A percentile compares a stretch with the other conserved stretches of the same genome.
Conservation (phyloP, 2,797 vertebrate species). For the Manis crassicaudata region DNA sequence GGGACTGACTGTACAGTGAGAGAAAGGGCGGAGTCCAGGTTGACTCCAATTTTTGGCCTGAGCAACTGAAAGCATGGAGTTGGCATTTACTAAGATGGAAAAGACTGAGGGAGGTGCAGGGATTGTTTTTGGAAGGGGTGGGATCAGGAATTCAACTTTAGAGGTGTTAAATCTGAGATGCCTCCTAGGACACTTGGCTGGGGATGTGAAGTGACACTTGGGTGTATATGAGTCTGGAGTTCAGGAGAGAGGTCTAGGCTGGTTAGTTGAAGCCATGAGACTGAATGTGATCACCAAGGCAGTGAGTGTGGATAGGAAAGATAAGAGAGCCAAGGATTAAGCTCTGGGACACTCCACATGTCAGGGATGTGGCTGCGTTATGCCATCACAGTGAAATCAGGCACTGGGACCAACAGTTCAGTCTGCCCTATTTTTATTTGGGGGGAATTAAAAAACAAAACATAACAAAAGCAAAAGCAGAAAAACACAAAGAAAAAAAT, state of each 20-base stretch:
- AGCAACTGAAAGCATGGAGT: neutral
- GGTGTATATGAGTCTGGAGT: neutral
- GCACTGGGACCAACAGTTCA: neutral
- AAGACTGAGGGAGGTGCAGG: neutral
- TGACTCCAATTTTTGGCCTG: neutral
- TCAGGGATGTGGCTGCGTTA: neutral
- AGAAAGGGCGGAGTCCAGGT: neutral
- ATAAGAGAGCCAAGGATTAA: neutral
- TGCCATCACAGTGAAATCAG: neutral
- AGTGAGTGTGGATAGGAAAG: neutral
- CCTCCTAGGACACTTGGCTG: neutral
- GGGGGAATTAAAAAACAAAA: neutral
- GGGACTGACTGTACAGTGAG: neutral
- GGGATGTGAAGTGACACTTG: neutral
- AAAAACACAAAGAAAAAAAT: neutral
- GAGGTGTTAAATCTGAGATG: constrained; percentile 35
- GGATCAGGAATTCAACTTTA: constrained; percentile 31
- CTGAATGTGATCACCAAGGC: neutral
- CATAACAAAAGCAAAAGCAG: neutral
- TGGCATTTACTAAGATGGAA: neutral
- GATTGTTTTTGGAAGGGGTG: neutral
- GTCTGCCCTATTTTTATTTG: neutral
- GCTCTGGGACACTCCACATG: fast-evolving
- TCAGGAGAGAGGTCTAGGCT: neutral
- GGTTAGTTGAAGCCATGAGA: neutral